These are phyloP conservation scores for Dendronephthya gigantea DNA, from an alignment of 64 coral and sea anemone species.

Conservation along the genomic window DNA sequence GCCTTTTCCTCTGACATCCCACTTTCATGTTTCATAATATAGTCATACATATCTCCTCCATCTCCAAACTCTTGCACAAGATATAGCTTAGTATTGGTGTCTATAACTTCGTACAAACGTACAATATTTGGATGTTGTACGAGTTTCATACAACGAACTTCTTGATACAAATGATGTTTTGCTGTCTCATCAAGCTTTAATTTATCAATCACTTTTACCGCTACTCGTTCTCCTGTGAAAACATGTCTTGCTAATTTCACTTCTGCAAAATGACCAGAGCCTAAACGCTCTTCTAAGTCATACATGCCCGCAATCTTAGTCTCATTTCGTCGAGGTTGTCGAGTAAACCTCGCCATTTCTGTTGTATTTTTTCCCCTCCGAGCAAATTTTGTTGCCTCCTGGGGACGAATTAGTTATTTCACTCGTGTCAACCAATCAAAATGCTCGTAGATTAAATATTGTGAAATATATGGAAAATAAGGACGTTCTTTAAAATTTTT, in stretches of 20 bases:
- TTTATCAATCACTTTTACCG: constrained; percentile 99
- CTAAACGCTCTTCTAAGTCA: constrained; percentile 88
- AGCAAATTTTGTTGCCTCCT: neutral
- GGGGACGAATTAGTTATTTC: neutral
- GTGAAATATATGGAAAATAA: neutral
- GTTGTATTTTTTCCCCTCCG: neutral
- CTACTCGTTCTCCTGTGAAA: constrained; percentile 90
- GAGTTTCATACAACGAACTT: constrained; percentile 99
- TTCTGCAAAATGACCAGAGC: constrained; percentile 89
- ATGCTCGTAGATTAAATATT: neutral
- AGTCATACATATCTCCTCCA: constrained; percentile 99
- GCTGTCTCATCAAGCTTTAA: constrained; percentile 86
- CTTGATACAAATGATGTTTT: constrained; percentile 72
- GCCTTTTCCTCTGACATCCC: constrained; percentile 84
- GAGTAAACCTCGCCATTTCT: neutral
- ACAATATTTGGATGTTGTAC: constrained; percentile 99
- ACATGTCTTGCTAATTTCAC: constrained; percentile 97
- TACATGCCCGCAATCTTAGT: constrained; percentile 90
- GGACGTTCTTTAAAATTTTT: neutral
- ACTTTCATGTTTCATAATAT: constrained; percentile 97
- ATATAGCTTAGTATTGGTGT: constrained; percentile 93
- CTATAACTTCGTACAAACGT: constrained; percentile 95
- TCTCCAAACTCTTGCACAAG: constrained; percentile 94
- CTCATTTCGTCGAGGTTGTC: constrained; percentile 26
- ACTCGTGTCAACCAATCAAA: neutral